Evolutionary conservation across 1,140 invertebrate genomes (phyloP).

Genomic region (Temnothorax longispinosus): DNA sequence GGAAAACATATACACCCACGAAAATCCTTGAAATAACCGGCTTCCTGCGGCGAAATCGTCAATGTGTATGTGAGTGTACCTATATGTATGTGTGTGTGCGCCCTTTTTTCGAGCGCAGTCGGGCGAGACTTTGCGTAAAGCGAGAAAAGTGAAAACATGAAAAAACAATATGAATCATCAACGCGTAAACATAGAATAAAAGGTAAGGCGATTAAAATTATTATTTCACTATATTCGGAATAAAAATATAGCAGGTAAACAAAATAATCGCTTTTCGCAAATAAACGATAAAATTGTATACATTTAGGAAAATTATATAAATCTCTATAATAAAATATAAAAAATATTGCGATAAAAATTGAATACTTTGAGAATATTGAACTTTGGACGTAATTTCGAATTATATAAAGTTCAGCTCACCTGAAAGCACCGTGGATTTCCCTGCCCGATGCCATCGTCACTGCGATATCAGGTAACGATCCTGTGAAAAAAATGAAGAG

Average conservation of each 20-base stretch:
- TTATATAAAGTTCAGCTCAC: slow-evolving; percentile 53
- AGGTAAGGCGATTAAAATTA: neutral
- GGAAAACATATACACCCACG: slow-evolving; percentile 1
- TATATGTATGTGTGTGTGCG: neutral
- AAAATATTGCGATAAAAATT: neutral
- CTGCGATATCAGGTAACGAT: slow-evolving; percentile 77
- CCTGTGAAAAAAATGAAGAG: slow-evolving; percentile 64
- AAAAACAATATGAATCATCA: neutral
- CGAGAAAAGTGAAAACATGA: slow-evolving; percentile 1
- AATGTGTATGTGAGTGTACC: neutral
- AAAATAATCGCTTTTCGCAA: neutral
- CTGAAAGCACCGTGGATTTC: slow-evolving; percentile 79
- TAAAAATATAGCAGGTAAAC: neutral
- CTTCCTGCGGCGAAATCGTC: neutral
- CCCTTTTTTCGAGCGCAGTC: slow-evolving; percentile 28
- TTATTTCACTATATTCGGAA: neutral
- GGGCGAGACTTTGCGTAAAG: slow-evolving; percentile 2
- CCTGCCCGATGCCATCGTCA: slow-evolving; percentile 79
- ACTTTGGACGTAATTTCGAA: neutral
- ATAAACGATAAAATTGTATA: neutral
- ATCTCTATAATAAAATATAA: neutral
- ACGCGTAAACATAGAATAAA: neutral
- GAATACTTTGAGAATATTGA: neutral
- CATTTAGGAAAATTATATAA: neutral
- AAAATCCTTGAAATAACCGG: slow-evolving; percentile 27